Evolutionary conservation across 2,113 vertebrate species (phyloP), one percentile per base, ranked within the genome.

Genomic region (Amazona vittata): DNA sequence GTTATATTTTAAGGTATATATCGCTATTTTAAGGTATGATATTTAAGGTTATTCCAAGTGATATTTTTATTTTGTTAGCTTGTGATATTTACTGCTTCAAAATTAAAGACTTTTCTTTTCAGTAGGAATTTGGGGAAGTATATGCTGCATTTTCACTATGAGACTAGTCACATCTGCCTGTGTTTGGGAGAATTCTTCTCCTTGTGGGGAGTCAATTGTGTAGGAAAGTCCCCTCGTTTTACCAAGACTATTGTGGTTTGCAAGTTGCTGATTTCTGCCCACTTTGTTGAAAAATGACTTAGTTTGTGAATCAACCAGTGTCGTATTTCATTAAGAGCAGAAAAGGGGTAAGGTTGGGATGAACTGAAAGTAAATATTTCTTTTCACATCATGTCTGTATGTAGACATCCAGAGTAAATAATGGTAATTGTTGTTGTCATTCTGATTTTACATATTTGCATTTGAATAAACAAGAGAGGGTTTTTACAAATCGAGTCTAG

Each of bases 391-490:
- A 19, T 35, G 15, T 89, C 57, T 82, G 24, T n/a, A 71, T 71
- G 21, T 63, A 80, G 55, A 78, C 31, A 14, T 62, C 83, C 43
- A 65, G 46, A 64, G 78, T 57, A 89, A 95, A 92, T 89, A 89
- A 59, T n/a, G 26, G 55, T 60, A 77, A 95, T 90, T 95, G 67
- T 81, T 78, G 15, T 73, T 91, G 83, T 93, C 91, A 87, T 69
- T 75, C 55, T 59, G 59, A 24, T 86, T 89, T 92, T 86, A 77
- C 71, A 89, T 82, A 63, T 89, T 95, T 95, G 74, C 83, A 89
- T 96, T 93, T 93, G 78, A 89, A 94, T 94, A 90, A 89, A 87
- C 69, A 95, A 79, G 33, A 73, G 84, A 76, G 4, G 31, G 10
- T 37, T 91, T 93, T 88, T 86, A 44, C 43, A 59, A 95, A 86